These are phyloP conservation scores for Heliconius hortense DNA, from an alignment of 2,888 invertebrate species.

Conservation along the genomic window DNA sequence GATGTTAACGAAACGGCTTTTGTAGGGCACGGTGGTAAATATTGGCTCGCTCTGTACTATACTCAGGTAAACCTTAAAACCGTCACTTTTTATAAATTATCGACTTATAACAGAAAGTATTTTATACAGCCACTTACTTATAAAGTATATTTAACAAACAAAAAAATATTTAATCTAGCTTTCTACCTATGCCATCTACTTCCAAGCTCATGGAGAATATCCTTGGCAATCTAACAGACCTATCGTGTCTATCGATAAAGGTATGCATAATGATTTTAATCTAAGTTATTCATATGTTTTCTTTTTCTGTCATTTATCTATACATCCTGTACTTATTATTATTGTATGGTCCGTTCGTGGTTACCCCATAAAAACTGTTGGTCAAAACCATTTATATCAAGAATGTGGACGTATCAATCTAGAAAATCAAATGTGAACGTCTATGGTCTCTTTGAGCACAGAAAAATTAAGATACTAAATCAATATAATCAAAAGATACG, in stretches of 20 bases:
- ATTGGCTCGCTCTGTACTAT: constrained; percentile 74
- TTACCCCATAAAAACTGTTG: too few relatives aligned
- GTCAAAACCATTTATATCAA: too few relatives aligned
- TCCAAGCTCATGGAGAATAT: constrained; percentile 77
- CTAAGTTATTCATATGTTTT: background rate
- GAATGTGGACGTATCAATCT: too few relatives aligned
- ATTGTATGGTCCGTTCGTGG: too few relatives aligned
- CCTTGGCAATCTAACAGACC: constrained; percentile 76
- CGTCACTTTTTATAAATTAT: background rate
- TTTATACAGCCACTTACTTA: too few relatives aligned
- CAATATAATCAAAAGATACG: too few relatives aligned
- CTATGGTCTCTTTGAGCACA: too few relatives aligned
- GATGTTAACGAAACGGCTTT: constrained; percentile 75
- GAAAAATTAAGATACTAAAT: too few relatives aligned
- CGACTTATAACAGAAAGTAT: too few relatives aligned
- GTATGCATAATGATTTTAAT: constrained; percentile 46
- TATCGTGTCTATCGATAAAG: constrained; percentile 67
- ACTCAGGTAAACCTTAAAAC: constrained; percentile 62
- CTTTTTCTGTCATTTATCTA: background rate
- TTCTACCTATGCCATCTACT: constrained; percentile 74
- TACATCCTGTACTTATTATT: background rate
- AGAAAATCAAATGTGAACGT: too few relatives aligned
- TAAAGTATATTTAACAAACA: background rate
- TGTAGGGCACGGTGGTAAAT: constrained; percentile 74
- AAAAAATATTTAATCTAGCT: constrained; percentile 51